These are phyloP conservation scores for Origma solitaria DNA, from an alignment of 2,113 vertebrate species.

Conservation along the genomic window DNA sequence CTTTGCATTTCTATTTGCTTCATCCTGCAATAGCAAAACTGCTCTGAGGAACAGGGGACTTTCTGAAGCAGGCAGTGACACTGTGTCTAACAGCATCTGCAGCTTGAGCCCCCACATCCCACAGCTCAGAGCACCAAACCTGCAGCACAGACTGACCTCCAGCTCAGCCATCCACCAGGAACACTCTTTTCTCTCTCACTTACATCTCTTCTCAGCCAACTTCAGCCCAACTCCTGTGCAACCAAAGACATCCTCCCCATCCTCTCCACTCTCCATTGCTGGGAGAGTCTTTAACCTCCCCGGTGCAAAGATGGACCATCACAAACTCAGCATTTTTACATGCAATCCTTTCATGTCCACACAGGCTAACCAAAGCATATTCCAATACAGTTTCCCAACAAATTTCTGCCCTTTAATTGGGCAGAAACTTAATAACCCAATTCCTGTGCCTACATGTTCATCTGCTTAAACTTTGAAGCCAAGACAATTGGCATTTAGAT, in stretches of 20 bases:
- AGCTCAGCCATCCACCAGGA: not conserved
- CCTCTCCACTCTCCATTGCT: rapidly evolving
- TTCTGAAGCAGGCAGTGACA: not conserved
- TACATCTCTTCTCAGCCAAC: not conserved
- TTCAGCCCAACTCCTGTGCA: not conserved
- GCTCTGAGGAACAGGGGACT: not conserved
- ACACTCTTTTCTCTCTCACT: not conserved
- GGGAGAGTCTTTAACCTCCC: not conserved
- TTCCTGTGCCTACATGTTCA: constrained; percentile 51
- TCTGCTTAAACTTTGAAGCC: constrained; percentile 31
- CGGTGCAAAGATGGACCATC: not conserved
- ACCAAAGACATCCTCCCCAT: not conserved
- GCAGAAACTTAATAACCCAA: constrained; percentile 10
- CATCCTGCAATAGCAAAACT: not conserved
- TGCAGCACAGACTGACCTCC: not conserved
- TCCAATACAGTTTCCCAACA: constrained; percentile 17
- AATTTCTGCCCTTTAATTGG: constrained; percentile 27
- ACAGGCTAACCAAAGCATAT: not conserved
- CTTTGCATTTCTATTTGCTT: not conserved
- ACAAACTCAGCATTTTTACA: not conserved
- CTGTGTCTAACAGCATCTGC: not conserved
- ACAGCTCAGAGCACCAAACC: not conserved
- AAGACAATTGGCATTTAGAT: constrained; percentile 41
- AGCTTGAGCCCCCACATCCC: not conserved
- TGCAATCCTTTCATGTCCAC: not conserved